Percentiles rank a stretch among this genome's conserved stretches.
Evolutionary conservation across 2,797 vertebrate genomes (phyloP).

Genomic region (Phyllotis vaccarum): DNA sequence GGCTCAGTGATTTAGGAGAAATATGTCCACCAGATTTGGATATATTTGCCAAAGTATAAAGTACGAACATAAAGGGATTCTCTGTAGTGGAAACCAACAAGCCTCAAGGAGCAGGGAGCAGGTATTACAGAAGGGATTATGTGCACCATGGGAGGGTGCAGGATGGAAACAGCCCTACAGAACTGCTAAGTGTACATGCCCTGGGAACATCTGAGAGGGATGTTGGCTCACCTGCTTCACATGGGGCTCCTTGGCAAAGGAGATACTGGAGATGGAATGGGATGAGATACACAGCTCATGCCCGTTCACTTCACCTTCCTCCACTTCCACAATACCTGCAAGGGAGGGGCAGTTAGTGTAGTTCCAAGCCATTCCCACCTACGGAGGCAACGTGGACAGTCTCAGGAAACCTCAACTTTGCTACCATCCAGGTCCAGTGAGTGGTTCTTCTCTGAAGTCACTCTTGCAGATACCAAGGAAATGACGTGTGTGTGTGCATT

Average conservation of each 20-base stretch:
- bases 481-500: background rate
- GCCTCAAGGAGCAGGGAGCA: background rate
- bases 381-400: accelerated
- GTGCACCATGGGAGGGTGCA: accelerated
- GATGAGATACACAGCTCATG: slow-evolving; percentile 93
- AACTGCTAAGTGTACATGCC: too few species aligned
- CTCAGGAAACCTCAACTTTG: background rate
- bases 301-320: slow-evolving; percentile 95
- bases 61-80: background rate
- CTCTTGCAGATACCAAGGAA: background rate
- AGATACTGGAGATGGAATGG: slow-evolving; percentile 93
- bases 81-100: background rate
- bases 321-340: slow-evolving; percentile 96
- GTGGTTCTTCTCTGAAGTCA: background rate
- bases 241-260: slow-evolving; percentile 95
- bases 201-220: accelerated
- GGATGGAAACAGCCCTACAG: background rate
- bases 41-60: background rate
- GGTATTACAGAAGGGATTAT: accelerated
- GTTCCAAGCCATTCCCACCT: too few species aligned
- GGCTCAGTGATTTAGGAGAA: background rate
- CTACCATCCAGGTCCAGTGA: accelerated
- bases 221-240: slow-evolving; percentile 92
- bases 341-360: background rate
- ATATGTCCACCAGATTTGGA: accelerated